A percentile compares a stretch with the other conserved stretches of the same genome.
phyloP scores from a whole-genome alignment of 2,113 vertebrate species.

The Thunnus maccoyii region DNA sequence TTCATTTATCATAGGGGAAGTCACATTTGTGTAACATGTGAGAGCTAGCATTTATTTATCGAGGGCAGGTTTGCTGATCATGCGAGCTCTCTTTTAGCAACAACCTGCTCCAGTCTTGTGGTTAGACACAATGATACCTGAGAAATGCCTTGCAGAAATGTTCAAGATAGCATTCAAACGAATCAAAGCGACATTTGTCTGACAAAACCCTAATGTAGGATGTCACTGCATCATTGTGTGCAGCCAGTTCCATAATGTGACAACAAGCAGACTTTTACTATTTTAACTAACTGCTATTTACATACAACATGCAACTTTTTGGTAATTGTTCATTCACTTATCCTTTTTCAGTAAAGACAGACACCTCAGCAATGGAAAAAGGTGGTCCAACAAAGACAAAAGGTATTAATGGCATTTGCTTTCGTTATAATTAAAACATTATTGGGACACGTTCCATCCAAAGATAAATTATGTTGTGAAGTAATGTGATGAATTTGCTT shows the following conservation, averaged over 20 bases:
- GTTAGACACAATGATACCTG: not conserved
- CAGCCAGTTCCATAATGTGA: too few relatives aligned
- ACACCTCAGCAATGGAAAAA: slow-evolving; percentile 80
- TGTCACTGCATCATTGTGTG: not conserved
- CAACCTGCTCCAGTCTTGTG: not conserved
- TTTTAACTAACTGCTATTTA: not conserved
- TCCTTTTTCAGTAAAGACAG: slow-evolving; percentile 62
- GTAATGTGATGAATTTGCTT: slow-evolving; percentile 25
- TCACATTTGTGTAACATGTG: slow-evolving; percentile 8
- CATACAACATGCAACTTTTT: not conserved
- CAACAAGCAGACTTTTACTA: not conserved
- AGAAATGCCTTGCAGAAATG: slow-evolving; percentile 4
- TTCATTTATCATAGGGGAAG: not conserved
- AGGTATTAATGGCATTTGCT: slow-evolving; percentile 60
- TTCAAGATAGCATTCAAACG: not conserved
- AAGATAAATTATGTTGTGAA: not conserved
- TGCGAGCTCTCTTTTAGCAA: not conserved
- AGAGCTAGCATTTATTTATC: not conserved
- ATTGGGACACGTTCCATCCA: not conserved
- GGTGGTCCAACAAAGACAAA: slow-evolving; percentile 69
- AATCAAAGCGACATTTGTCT: not conserved
- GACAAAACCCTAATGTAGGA: not conserved
- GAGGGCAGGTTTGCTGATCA: slow-evolving; percentile 11
- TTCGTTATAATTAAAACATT: not conserved
- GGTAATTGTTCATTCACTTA: not conserved